These are phyloP conservation scores for Molorchus minor DNA, from an alignment of 2,888 invertebrate species.

Conservation along the genomic window DNA sequence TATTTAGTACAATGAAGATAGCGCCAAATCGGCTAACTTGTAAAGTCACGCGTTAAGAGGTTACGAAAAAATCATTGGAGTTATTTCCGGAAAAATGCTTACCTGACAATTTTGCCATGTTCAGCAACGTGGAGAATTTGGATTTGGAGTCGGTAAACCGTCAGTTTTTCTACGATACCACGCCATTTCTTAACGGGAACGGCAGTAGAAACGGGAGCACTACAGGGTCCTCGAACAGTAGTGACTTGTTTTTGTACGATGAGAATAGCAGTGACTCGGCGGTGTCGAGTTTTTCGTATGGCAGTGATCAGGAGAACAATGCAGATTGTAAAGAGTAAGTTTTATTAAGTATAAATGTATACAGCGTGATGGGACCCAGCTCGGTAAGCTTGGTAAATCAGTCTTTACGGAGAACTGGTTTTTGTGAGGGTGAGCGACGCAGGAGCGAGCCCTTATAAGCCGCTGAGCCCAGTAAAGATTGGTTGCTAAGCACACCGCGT, in stretches of 20 bases:
- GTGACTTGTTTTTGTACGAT: conserved; percentile 76
- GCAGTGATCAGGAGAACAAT: conserved; percentile 85
- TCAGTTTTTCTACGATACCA: conserved; percentile 70
- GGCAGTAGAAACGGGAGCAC: conserved; percentile 66
- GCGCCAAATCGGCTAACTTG: conserved; percentile 22
- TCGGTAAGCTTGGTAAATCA: too few species aligned
- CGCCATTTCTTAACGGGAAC: conserved; percentile 62
- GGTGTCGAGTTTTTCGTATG: conserved; percentile 76
- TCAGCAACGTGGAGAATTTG: conserved; percentile 72
- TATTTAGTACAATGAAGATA: conserved; percentile 14
- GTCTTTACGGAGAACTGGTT: too few species aligned
- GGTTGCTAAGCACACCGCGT: too few species aligned
- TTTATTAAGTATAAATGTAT: too few species aligned
- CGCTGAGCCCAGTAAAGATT: too few species aligned
- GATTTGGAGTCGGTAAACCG: conserved; percentile 75
- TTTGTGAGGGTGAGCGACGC: too few species aligned
- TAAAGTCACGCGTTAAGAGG: conserved; percentile 20
- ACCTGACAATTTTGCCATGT: conserved; percentile 62
- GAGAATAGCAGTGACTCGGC: conserved; percentile 69
- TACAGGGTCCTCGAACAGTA: conserved; percentile 70
- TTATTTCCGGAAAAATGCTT: not conserved
- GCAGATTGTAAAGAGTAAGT: conserved; percentile 74
- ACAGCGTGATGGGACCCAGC: too few species aligned
- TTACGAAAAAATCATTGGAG: too few species aligned
- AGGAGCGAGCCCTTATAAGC: too few species aligned